Evolutionary conservation across 2,888 invertebrate species (phyloP).

Genomic region (Strigamia crassipes): DNA sequence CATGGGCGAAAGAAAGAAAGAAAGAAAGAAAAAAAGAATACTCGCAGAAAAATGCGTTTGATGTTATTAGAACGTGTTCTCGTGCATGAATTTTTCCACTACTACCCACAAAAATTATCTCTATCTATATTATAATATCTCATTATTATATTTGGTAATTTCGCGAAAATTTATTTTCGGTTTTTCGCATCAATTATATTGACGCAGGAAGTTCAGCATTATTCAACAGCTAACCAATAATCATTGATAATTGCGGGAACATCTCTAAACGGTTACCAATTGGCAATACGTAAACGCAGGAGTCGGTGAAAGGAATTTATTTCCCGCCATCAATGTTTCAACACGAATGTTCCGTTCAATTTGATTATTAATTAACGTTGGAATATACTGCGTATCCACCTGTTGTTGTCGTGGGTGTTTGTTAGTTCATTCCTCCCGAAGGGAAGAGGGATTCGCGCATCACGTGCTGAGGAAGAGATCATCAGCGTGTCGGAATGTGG

Average conservation of each 20-base stretch:
- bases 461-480: conserved; percentile 16
- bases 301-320: too few species aligned
- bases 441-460: conserved; percentile 21
- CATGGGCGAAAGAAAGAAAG: not conserved
- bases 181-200: not conserved
- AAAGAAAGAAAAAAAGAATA: too few species aligned
- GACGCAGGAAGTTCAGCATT: not conserved
- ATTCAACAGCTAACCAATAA: not conserved
- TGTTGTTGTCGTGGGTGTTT: conserved; percentile 21
- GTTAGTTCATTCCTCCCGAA: conserved; percentile 17
- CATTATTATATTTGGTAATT: too few species aligned
- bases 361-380: not conserved
- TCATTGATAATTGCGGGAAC: conserved; percentile 3
- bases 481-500: conserved; percentile 21
- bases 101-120: too few species aligned
- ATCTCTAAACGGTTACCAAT: not conserved
- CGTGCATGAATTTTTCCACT: too few species aligned
- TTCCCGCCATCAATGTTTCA: too few species aligned
- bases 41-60: not conserved
- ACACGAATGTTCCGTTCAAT: not conserved
- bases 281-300: not conserved
- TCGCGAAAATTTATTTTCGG: not conserved
- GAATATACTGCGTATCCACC: not conserved
- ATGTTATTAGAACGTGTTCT: too few species aligned
- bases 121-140: too few species aligned